Conservation (phyloP, 2,797 vertebrate species). For the Falco berigora region DNA sequence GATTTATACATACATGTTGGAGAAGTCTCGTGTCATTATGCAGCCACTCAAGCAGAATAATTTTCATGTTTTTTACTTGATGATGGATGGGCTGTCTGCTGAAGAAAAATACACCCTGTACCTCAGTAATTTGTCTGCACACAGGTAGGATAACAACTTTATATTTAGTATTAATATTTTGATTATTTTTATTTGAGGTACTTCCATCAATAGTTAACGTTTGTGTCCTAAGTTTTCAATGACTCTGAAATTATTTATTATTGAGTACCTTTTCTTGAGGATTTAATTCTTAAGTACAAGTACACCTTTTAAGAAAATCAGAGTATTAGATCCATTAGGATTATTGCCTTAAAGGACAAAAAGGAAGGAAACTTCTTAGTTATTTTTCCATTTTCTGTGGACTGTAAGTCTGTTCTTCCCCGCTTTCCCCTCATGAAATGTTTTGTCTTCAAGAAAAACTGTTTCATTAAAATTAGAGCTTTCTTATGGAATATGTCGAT, state of each 20-base stretch:
- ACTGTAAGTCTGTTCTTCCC: neutral
- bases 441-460: neutral
- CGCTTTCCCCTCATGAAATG: neutral
- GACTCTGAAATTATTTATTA: neutral
- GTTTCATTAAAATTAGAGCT: neutral
- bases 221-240: neutral
- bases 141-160: constrained; percentile 76
- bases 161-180: neutral
- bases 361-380: neutral
- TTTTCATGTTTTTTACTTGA: constrained; percentile 88
- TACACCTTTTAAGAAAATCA: neutral
- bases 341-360: neutral
- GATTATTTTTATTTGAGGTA: neutral
- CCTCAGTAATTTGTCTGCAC: constrained; percentile 80
- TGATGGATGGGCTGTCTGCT: constrained; percentile 86
- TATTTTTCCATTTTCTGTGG: neutral
- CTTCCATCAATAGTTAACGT: neutral
- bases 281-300: neutral
- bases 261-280: neutral
- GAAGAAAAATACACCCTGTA: constrained; percentile 85
- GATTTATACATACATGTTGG: constrained; percentile 87
- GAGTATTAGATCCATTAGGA: neutral
- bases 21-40: constrained; percentile 84
- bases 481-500: neutral
- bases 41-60: constrained; percentile 81